Conservation (phyloP, 2,797 vertebrate species). For the Enteromius afrohamiltoni region DNA sequence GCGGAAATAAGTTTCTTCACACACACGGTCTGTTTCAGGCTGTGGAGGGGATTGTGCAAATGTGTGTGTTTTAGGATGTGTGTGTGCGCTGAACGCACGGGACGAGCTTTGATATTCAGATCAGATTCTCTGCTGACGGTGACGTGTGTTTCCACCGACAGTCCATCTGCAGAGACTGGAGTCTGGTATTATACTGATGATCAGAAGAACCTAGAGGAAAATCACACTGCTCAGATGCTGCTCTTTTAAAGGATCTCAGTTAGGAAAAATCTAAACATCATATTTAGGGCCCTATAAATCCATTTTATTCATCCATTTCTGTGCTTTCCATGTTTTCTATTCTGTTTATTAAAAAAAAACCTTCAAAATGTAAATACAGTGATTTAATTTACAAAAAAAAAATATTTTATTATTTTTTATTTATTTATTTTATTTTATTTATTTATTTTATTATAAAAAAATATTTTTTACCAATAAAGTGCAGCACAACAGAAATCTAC, state of each 20-base stretch:
- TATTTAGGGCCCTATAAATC: background rate
- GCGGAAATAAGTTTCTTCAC: background rate
- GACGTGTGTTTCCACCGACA: background rate
- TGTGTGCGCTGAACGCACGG: background rate
- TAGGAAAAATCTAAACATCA: background rate
- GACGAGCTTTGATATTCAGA: slow-evolving; percentile 1
- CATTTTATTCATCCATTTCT: background rate
- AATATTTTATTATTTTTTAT: no score
- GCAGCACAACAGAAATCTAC: no score
- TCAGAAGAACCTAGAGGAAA: background rate
- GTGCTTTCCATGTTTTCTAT: background rate
- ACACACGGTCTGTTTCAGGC: background rate
- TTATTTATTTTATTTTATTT: no score
- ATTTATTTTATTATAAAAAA: no score
- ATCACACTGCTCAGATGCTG: background rate
- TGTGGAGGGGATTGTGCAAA: background rate
- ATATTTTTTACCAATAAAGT: background rate
- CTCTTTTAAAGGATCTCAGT: background rate
- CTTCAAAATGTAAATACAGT: background rate
- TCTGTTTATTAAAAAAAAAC: no score
- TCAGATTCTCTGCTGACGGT: background rate
- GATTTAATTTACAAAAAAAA: background rate
- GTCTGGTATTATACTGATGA: background rate
- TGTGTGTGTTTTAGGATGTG: background rate
- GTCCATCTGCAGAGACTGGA: background rate